phyloP scores from a whole-genome alignment of 1,140 invertebrate genomes.

The Heliconius nattereri region DNA sequence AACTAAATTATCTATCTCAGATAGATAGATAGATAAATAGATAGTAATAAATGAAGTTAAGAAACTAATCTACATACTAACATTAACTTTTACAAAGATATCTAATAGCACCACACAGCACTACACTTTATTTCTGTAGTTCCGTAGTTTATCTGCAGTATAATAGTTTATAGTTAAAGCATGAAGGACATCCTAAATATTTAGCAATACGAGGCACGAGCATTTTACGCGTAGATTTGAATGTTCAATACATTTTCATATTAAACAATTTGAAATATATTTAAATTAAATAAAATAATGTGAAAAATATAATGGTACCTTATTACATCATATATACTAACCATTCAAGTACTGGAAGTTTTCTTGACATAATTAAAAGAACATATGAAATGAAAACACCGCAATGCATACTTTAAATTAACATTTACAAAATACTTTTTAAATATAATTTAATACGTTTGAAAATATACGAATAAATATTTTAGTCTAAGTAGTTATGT shows the following conservation, averaged over 20 bases:
- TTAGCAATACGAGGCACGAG: constrained; percentile 39
- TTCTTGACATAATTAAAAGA: not conserved
- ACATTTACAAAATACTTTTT: not conserved
- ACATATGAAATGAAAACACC: not conserved
- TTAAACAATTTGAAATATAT: not conserved
- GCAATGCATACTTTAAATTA: not conserved
- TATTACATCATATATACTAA: not conserved
- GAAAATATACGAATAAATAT: not conserved
- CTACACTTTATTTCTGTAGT: constrained; percentile 39
- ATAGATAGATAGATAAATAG: not conserved
- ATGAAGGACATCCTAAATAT: constrained; percentile 33
- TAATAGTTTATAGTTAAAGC: constrained; percentile 37
- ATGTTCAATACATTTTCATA: constrained; percentile 16
- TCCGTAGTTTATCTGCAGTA: constrained; percentile 38
- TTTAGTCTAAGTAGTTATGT: constrained; percentile 24
- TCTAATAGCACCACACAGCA: constrained; percentile 32
- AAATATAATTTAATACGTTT: not conserved
- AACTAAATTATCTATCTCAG: constrained; percentile 13
- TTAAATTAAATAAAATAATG: not conserved
- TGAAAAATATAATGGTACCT: not conserved
- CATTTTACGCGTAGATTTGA: constrained; percentile 37
- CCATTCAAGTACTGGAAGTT: not conserved
- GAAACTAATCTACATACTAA: constrained; percentile 19
- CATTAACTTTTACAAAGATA: constrained; percentile 26
- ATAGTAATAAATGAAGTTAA: constrained; percentile 6